Evolutionary conservation across 2,113 vertebrate genomes (phyloP), one percentile per base, ranked within the genome.

Genomic region (Pelecanus crispus): DNA sequence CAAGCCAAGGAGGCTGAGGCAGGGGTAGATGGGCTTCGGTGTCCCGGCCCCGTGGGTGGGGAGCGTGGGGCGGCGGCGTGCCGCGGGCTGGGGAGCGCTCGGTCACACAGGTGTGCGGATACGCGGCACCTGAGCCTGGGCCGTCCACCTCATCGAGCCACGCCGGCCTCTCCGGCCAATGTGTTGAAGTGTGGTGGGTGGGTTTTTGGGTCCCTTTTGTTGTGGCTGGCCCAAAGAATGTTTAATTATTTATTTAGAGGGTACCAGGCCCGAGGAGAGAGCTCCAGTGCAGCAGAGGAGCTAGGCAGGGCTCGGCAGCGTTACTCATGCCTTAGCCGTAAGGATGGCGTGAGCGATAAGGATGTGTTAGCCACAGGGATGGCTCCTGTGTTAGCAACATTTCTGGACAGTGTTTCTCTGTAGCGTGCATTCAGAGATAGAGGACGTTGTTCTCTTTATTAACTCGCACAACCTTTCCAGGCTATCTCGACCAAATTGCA

Each of bases 251-350:
- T 65, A 10, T 62, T 53, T 19, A 13, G 29, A 42, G 13, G 13
- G 22, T 8, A 11, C 21, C 29, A 22, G 32, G 50, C 50, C 55
- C 63, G 26, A 2, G 0, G 6, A 70, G 50, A 24, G 81, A 56
- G 21, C 40, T 53, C 13, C 55, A 8, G 19, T 2, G 26, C 40
- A 8, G 40, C 34, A 3, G 13, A 66, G 77, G 21, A 47, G 49
- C 36, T 12, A 42, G 50, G 36, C 42, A 65, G 50, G 42, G 19
- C 65, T 92, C 50, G 24, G 10, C 13, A 7, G 29, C 25, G 3
- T 58, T 12, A 1, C 47, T 50, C 10, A 0, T 3, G 11, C 0
- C 0, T 38, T 31, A 14, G 26, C 4, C 0, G n/a, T n/a, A n/a
- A n/a, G n/a, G n/a, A n/a, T n/a, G n/a, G n/a, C n/a, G n/a, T n/a